Conservation (phyloP, 2,888 invertebrate genomes). For the Campoplex capitator region DNA sequence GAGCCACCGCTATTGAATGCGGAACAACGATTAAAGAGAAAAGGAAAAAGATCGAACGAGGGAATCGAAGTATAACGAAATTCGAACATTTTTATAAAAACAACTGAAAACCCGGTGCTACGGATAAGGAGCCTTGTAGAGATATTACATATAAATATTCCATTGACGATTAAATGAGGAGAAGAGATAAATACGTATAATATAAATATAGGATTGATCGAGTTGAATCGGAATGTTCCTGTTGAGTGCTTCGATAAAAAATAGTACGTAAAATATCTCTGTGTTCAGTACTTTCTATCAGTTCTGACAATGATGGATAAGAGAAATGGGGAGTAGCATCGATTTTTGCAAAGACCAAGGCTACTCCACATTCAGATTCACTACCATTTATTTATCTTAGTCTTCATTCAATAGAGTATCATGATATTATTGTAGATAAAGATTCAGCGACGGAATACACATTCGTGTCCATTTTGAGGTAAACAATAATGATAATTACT, state of each 20-base stretch:
- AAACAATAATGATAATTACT: not conserved
- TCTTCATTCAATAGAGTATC: not conserved
- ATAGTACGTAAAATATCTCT: not conserved
- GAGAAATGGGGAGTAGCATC: no score
- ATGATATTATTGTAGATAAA: not conserved
- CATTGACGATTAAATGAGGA: not conserved
- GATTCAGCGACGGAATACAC: not conserved
- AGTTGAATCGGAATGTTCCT: not conserved
- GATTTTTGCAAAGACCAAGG: not conserved
- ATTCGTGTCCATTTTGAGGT: not conserved
- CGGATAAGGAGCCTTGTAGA: no score
- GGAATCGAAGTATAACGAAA: constrained; percentile 87
- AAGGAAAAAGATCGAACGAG: constrained; percentile 86
- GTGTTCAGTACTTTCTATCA: not conserved
- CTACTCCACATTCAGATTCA: not conserved
- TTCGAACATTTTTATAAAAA: no score
- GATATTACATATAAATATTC: not conserved
- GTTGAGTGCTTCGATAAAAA: not conserved
- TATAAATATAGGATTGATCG: not conserved
- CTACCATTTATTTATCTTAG: not conserved
- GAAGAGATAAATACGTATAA: not conserved
- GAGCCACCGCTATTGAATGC: constrained; percentile 93
- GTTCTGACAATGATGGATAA: not conserved
- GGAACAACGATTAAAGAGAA: constrained; percentile 87
- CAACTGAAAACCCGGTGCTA: no score